Evolutionary conservation across 92 coral and sea anemone genomes (phyloP), one percentile per base, ranked within the genome.

Genomic region (Porites evermanni): DNA sequence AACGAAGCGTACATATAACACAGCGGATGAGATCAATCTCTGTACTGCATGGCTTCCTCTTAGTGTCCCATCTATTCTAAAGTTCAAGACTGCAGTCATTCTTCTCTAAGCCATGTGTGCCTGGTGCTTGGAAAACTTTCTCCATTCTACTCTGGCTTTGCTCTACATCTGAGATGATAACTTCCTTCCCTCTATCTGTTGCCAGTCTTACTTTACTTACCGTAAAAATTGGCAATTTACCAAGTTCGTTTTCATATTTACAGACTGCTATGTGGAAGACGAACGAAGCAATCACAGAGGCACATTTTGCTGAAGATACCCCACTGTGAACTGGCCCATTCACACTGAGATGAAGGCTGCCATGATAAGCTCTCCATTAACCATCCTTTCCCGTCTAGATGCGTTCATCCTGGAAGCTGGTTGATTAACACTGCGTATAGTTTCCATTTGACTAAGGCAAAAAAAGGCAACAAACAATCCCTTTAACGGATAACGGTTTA

Each of bases 211-310:
- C 1, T 7, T 13, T 12, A 11, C 1, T 23, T 4, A 24, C 16
- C 3, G 12, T 14, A 23, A 8, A 13, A 68, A 68, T 26, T 47
- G n/a, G 20, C 74, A 29, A 47, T 32, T 38, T 1, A 12, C 38
- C 12, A 68, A 6, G 21, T 26, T 32, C 38, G 14, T 70, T 70
- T 38, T 70, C 53, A 52, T 70, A 1, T 70, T 70, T 16, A 38
- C 74, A 70, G 74, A 32, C 74, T 70, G 20, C 74, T 70, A 70
- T 70, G 54, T 1, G 74, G 56, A 70, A 12, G 74, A 4, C 38
- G 38, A 47, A 70, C 74, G 53, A 70, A 53, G 38, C 20, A 9
- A 70, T 38, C 19, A 16, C 14, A 23, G 74, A 38, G 53, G 19
- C 74, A 23, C 74, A 70, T 7, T 8, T 38, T 32, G 53, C 8